A percentile compares a stretch with the other conserved stretches of the same genome.
phyloP scores from a whole-genome alignment of 2,113 vertebrate genomes.

The Tetrao urogallus region DNA sequence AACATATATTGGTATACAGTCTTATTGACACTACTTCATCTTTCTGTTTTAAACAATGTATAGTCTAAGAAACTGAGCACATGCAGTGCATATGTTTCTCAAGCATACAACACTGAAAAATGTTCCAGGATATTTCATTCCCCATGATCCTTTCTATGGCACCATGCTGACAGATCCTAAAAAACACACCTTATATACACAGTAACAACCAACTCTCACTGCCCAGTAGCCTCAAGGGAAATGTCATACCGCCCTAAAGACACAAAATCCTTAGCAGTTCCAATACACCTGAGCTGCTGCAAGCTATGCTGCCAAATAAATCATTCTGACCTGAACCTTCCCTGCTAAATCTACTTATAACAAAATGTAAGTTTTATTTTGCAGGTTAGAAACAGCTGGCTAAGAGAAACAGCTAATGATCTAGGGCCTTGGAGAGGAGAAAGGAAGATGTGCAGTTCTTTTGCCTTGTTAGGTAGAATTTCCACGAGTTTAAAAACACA shows the following conservation, averaged over 20 bases:
- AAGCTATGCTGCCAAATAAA: rapidly evolving
- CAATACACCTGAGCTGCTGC: not conserved
- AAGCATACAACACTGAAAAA: not conserved
- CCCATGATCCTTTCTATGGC: not conserved
- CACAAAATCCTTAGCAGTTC: not conserved
- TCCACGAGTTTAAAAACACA: not conserved
- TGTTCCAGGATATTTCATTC: not conserved
- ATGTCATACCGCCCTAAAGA: not conserved
- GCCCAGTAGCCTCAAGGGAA: not conserved
- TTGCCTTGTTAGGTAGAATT: not conserved
- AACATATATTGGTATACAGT: not conserved
- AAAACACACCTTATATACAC: not conserved
- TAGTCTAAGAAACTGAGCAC: not conserved
- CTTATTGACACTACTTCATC: not conserved
- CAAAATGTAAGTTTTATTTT: not conserved
- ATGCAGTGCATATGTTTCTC: not conserved
- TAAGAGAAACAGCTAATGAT: not conserved
- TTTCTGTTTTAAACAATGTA: not conserved
- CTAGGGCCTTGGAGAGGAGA: not conserved
- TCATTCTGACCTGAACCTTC: not conserved
- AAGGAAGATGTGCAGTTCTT: not conserved
- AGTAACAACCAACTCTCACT: not conserved
- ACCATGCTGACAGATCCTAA: not conserved
- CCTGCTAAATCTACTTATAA: not conserved
- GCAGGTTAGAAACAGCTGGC: not conserved